Evolutionary conservation across 2,113 vertebrate genomes (phyloP).

Genomic region (Ranitomeya imitator): DNA sequence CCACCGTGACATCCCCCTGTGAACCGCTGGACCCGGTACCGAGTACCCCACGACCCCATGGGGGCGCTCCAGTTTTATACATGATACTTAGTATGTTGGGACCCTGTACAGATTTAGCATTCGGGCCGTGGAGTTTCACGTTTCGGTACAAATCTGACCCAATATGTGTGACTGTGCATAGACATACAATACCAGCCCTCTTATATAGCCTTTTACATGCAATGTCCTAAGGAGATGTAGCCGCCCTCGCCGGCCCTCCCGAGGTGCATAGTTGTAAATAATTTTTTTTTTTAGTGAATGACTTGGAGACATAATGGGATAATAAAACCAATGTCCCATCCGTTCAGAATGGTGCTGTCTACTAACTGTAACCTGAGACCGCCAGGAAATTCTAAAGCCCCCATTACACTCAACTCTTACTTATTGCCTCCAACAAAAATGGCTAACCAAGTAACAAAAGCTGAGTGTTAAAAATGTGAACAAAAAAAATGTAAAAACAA

Average conservation of each 20-base stretch:
- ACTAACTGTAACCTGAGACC: background rate
- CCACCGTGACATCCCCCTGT: too few relatives aligned
- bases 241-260: background rate
- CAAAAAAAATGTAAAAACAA: background rate
- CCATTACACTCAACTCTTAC: background rate
- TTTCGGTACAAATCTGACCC: background rate
- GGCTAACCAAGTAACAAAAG: background rate
- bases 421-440: background rate
- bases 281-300: background rate
- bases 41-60: too few relatives aligned
- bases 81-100: background rate
- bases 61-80: too few relatives aligned
- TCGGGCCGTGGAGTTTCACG: background rate
- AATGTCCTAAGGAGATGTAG: background rate
- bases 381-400: background rate
- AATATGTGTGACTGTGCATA: background rate
- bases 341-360: background rate
- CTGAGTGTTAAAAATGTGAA: background rate
- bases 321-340: background rate
- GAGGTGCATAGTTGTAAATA: background rate
- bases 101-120: background rate
- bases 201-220: background rate
- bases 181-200: background rate
- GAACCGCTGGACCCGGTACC: too few relatives aligned
- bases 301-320: background rate